Percentiles rank a stretch among this genome's conserved stretches.
These are phyloP conservation scores for Erannis defoliaria DNA, from an alignment of 2,888 invertebrate species.

Conservation along the genomic window DNA sequence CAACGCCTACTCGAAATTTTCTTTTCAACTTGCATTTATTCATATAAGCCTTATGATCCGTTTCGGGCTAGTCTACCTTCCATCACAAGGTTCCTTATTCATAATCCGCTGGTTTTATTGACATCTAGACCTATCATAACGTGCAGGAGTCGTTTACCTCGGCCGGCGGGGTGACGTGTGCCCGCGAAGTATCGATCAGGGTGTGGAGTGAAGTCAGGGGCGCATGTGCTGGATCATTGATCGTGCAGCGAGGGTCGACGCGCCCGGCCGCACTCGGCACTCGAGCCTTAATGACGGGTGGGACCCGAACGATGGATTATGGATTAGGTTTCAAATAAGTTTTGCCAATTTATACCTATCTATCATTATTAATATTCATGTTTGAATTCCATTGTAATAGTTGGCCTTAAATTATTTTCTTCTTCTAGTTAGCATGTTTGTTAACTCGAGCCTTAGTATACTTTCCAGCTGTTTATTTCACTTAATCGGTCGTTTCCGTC, in stretches of 20 bases:
- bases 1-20: neutral
- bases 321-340: conserved; percentile 16
- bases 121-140: conserved; percentile 79
- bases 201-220: conserved; percentile 22
- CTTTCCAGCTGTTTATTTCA: neutral
- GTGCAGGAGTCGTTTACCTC: conserved; percentile 77
- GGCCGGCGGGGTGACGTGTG: conserved; percentile 68
- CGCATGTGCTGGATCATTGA: conserved; percentile 69
- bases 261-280: conserved; percentile 40
- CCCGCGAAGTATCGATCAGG: conserved; percentile 58
- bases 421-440: neutral
- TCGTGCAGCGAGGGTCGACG: conserved; percentile 53
- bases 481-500: neutral
- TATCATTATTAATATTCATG: neutral
- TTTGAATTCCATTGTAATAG: neutral
- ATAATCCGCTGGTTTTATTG: conserved; percentile 37
- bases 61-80: neutral
- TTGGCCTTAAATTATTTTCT: neutral
- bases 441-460: neutral
- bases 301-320: conserved; percentile 33
- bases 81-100: conserved; percentile 24
- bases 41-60: neutral
- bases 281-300: conserved; percentile 31
- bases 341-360: conserved; percentile 1
- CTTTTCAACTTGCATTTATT: neutral